phyloP scores from a whole-genome alignment of 1,140 invertebrate genomes.

The Planococcus citri region DNA sequence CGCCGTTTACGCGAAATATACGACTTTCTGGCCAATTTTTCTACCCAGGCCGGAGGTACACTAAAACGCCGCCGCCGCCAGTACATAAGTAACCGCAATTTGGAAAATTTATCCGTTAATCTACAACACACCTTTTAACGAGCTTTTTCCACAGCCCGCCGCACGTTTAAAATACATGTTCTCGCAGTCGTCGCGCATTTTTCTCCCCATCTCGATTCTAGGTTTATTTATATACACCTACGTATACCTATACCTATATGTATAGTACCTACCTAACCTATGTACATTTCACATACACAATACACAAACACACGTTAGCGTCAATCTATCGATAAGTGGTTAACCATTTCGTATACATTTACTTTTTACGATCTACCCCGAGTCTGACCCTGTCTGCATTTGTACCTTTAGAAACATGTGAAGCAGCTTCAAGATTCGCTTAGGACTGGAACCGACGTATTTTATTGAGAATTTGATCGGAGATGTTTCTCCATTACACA shows the following conservation, averaged over 20 bases:
- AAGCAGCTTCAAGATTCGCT: not conserved
- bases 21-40: slow-evolving; percentile 6
- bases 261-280: too few species aligned
- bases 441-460: too few species aligned
- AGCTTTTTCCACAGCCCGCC: not conserved
- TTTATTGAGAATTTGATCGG: too few species aligned
- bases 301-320: not conserved
- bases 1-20: not conserved
- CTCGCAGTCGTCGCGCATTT: not conserved
- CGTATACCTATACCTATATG: too few species aligned
- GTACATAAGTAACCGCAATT: not conserved
- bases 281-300: too few species aligned
- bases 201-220: not conserved
- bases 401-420: too few species aligned
- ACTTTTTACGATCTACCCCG: too few species aligned
- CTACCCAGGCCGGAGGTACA: not conserved
- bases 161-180: not conserved
- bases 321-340: not conserved
- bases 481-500: too few species aligned
- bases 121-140: not conserved
- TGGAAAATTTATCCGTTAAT: slow-evolving; percentile 7
- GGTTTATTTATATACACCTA: too few species aligned
- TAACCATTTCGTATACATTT: not conserved
- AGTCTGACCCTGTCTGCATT: too few species aligned
- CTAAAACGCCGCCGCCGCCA: slow-evolving; percentile 4